A percentile compares a stretch with the other conserved stretches of the same genome.
These are phyloP conservation scores for Gastrophryne carolinensis DNA, from an alignment of 2,797 vertebrate species.

Conservation along the genomic window DNA sequence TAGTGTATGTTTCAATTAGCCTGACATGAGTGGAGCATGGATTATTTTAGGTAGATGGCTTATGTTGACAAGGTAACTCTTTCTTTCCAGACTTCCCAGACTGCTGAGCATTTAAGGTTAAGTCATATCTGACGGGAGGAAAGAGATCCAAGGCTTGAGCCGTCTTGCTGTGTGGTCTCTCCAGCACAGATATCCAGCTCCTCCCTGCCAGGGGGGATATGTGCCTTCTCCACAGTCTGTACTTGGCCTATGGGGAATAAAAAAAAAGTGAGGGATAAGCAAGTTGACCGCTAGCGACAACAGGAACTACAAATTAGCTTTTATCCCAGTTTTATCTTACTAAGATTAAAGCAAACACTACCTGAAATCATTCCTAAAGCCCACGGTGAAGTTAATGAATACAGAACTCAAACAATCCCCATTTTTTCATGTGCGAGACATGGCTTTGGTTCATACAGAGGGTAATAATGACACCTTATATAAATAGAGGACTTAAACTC, in stretches of 20 bases:
- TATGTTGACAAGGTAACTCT: constrained; percentile 54
- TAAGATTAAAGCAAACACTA: constrained; percentile 58
- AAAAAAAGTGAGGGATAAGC: constrained; percentile 45
- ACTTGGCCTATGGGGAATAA: constrained; percentile 61
- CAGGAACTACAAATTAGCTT: constrained; percentile 57
- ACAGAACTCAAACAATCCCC: constrained; percentile 58
- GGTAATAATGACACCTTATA: constrained; percentile 44
- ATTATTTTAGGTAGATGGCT: constrained; percentile 53
- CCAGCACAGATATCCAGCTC: constrained; percentile 65
- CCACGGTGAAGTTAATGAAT: constrained; percentile 56
- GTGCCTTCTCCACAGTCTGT: constrained; percentile 71
- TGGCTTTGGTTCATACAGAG: constrained; percentile 42
- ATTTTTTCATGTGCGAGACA: constrained; percentile 44
- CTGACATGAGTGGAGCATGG: constrained; percentile 41
- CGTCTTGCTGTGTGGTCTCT: constrained; percentile 82
- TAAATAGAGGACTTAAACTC: constrained; percentile 31
- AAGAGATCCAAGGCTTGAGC: constrained; percentile 59
- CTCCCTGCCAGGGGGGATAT: constrained; percentile 72
- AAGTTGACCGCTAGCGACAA: constrained; percentile 60
- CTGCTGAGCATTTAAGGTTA: constrained; percentile 54
- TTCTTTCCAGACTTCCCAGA: constrained; percentile 47
- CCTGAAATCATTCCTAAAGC: constrained; percentile 57
- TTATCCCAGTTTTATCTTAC: constrained; percentile 55
- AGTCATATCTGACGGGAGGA: constrained; percentile 57
- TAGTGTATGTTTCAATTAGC: constrained; percentile 55